Conservation (phyloP, 2,797 vertebrate species). For the Gymnodraco acuticeps region DNA sequence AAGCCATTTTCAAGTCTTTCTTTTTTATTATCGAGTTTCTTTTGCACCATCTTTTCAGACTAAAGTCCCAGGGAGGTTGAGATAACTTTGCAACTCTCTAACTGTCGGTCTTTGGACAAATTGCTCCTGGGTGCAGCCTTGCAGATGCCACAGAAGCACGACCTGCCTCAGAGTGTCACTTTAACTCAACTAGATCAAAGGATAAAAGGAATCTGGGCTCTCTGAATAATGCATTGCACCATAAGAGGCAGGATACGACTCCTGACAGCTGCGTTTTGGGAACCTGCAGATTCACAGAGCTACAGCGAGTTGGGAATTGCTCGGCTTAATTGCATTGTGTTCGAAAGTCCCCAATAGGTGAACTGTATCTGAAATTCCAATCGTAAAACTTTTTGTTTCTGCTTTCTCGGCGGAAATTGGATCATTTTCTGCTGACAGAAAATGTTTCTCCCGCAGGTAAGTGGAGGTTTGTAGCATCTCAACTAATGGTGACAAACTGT, state of each 20-base stretch:
- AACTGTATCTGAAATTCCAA: conserved; percentile 41
- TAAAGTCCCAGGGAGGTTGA: not conserved
- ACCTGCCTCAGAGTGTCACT: conserved; percentile 52
- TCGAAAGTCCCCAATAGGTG: conserved; percentile 41
- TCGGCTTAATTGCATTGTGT: conserved; percentile 41
- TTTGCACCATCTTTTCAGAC: conserved; percentile 18
- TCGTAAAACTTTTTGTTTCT: conserved; percentile 38
- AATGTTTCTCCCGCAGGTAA: conserved; percentile 33
- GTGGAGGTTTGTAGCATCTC: conserved; percentile 31
- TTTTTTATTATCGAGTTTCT: not conserved
- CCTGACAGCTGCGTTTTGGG: conserved; percentile 52
- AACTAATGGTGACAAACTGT: conserved; percentile 54
- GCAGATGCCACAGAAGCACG: conserved; percentile 38
- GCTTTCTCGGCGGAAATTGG: conserved; percentile 45
- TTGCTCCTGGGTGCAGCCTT: conserved; percentile 35
- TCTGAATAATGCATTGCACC: conserved; percentile 62
- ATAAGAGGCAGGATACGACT: conserved; percentile 39
- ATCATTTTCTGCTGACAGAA: conserved; percentile 49
- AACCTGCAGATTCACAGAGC: conserved; percentile 26
- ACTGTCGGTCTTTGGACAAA: conserved; percentile 28
- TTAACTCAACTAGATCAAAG: conserved; percentile 60
- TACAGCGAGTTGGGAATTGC: conserved; percentile 19
- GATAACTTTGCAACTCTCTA: conserved; percentile 6
- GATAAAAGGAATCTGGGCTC: conserved; percentile 19
- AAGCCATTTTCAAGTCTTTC: not conserved